Conservation (phyloP, 1,140 invertebrate genomes). For the Leptopilina boulardi region DNA sequence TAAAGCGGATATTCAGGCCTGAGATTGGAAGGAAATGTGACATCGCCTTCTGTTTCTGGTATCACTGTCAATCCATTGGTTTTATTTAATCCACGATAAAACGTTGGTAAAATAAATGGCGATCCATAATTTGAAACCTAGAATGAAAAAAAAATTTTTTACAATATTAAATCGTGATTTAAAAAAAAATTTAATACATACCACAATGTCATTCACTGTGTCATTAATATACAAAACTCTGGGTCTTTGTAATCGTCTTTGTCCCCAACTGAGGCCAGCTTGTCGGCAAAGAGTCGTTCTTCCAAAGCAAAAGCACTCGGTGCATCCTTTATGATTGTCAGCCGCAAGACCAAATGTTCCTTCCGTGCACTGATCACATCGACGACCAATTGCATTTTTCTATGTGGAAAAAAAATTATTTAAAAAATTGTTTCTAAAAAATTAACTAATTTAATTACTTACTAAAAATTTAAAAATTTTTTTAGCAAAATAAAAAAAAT, state of each 20-base stretch:
- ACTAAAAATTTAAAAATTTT: no score
- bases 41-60: conserved; percentile 80
- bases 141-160: conserved; percentile 34
- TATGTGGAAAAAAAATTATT: conserved; percentile 64
- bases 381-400: conserved; percentile 86
- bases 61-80: conserved; percentile 81
- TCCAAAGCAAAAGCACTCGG: conserved; percentile 93
- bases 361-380: conserved; percentile 89
- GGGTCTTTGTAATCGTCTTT: conserved; percentile 80
- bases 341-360: conserved; percentile 88
- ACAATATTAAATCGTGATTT: no score
- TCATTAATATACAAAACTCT: conserved; percentile 78
- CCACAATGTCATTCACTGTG: conserved; percentile 73
- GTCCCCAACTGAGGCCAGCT: conserved; percentile 86
- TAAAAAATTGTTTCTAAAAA: conserved; percentile 40
- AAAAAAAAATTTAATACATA: conserved; percentile 63
- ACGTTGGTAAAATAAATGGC: conserved; percentile 61
- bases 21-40: conserved; percentile 81
- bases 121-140: conserved; percentile 70
- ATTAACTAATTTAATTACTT: no score
- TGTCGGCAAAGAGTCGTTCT: conserved; percentile 86
- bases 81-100: conserved; percentile 74
- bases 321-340: conserved; percentile 88
- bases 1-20: conserved; percentile 88
- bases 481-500: no score